phyloP scores from a whole-genome alignment of 2,113 vertebrate species.

The Xenotilapia caudafasciata region DNA sequence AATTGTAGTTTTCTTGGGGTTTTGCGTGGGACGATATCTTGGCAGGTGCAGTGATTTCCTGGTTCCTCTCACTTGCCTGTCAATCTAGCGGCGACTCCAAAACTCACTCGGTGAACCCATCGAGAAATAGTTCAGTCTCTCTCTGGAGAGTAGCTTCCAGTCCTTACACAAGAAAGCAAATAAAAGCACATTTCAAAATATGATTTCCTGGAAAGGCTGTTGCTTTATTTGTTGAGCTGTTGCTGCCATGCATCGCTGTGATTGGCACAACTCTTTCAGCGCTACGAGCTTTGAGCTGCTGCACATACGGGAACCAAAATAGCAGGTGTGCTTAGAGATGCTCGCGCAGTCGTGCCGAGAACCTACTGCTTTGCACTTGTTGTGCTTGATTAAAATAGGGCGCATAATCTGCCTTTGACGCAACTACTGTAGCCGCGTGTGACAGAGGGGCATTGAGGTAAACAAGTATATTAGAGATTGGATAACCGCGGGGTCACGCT shows the following conservation, averaged over 20 bases:
- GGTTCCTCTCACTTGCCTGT: not conserved
- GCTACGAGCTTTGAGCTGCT: not conserved
- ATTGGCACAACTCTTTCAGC: not conserved
- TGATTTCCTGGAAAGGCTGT: not conserved
- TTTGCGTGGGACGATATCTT: not conserved
- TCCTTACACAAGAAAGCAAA: not conserved
- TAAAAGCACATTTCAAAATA: not conserved
- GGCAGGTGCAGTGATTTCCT: not conserved
- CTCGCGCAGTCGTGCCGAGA: not conserved
- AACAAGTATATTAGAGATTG: not conserved
- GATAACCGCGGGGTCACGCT: not conserved
- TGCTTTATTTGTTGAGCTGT: not conserved
- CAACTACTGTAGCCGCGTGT: not conserved
- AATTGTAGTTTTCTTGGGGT: not conserved
- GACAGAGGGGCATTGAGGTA: not conserved
- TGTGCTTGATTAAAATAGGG: not conserved
- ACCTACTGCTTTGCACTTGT: not conserved
- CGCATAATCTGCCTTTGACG: not conserved
- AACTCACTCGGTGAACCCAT: fast-evolving
- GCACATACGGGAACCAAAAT: not conserved
- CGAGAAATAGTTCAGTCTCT: not conserved
- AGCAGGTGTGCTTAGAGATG: not conserved
- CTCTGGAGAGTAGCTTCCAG: not conserved
- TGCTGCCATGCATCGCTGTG: not conserved
- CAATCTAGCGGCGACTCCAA: not conserved